These are phyloP conservation scores for Xenopus tropicalis DNA, from an alignment of 2,113 vertebrate genomes.

Conservation along the genomic window DNA sequence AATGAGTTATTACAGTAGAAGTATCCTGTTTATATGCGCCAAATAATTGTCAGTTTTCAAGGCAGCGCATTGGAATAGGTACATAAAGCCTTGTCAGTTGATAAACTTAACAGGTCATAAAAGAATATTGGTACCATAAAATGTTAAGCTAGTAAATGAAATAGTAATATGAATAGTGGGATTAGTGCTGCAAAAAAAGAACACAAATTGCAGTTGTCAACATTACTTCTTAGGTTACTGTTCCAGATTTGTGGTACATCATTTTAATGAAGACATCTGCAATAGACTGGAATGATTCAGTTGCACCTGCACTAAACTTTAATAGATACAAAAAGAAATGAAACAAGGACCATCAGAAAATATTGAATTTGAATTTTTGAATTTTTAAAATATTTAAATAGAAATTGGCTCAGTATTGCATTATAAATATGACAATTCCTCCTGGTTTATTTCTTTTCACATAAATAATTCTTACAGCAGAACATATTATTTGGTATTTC, in stretches of 20 bases:
- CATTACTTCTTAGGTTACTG: conserved; percentile 47
- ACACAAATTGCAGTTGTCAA: conserved; percentile 49
- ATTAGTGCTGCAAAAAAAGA: conserved; percentile 54
- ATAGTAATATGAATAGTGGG: conserved; percentile 54
- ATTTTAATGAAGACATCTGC: conserved; percentile 57
- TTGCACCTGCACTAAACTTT: conserved; percentile 25
- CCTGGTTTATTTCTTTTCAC: neutral
- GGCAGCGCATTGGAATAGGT: conserved; percentile 48
- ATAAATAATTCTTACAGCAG: neutral
- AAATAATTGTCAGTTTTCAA: conserved; percentile 55
- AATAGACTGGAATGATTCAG: conserved; percentile 46
- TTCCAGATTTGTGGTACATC: conserved; percentile 55
- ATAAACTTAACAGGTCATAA: conserved; percentile 63
- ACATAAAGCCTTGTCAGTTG: conserved; percentile 55
- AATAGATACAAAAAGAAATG: conserved; percentile 22
- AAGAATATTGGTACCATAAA: conserved; percentile 62
- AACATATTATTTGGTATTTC: neutral
- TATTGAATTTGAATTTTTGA: conserved; percentile 5
- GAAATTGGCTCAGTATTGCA: neutral
- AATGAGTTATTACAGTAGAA: conserved; percentile 22
- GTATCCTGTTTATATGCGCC: conserved; percentile 55
- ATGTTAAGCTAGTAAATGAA: conserved; percentile 60
- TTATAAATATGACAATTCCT: neutral
- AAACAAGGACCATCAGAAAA: conserved; percentile 6
- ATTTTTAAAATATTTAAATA: conserved; percentile 12